phyloP scores from a whole-genome alignment of 2,888 invertebrate genomes.

The Nephrocerus scutellatus region DNA sequence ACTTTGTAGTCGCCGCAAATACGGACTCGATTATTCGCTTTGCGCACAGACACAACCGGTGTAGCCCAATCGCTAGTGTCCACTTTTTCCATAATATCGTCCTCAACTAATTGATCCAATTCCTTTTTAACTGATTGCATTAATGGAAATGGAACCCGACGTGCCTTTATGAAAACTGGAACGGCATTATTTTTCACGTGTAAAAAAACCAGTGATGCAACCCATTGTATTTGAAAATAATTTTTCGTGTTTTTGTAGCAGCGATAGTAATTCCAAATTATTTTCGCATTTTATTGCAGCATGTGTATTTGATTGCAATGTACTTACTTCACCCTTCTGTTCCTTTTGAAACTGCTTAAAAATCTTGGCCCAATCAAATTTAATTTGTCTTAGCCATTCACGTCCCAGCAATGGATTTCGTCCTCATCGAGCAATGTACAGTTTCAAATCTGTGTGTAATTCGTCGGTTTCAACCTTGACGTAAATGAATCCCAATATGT shows the following conservation, averaged over 20 bases:
- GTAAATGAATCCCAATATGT: slow-evolving; percentile 9
- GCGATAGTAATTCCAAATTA: too few species aligned
- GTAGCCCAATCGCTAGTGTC: slow-evolving; percentile 30
- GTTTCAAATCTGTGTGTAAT: slow-evolving; percentile 3
- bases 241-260: slow-evolving; percentile 11
- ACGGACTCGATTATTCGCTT: slow-evolving; percentile 24
- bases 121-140: slow-evolving; percentile 10
- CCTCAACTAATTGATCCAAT: slow-evolving; percentile 17
- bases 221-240: slow-evolving; percentile 14
- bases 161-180: slow-evolving; percentile 13
- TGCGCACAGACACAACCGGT: slow-evolving; percentile 31
- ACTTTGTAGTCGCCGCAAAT: slow-evolving; percentile 24
- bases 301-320: too few species aligned
- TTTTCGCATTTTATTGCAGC: too few species aligned
- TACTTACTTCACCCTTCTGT: too few species aligned
- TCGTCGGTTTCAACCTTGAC: not conserved
- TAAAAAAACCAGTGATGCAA: slow-evolving; percentile 13
- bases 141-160: slow-evolving; percentile 6
- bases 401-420: slow-evolving; percentile 17
- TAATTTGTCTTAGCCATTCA: slow-evolving; percentile 14
- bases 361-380: slow-evolving; percentile 11
- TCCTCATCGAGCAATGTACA: slow-evolving; percentile 17
- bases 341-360: too few species aligned
- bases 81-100: slow-evolving; percentile 13
- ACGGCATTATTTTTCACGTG: slow-evolving; percentile 9